Conservation (phyloP, 2,888 invertebrate genomes). For the Idaea aversata region DNA sequence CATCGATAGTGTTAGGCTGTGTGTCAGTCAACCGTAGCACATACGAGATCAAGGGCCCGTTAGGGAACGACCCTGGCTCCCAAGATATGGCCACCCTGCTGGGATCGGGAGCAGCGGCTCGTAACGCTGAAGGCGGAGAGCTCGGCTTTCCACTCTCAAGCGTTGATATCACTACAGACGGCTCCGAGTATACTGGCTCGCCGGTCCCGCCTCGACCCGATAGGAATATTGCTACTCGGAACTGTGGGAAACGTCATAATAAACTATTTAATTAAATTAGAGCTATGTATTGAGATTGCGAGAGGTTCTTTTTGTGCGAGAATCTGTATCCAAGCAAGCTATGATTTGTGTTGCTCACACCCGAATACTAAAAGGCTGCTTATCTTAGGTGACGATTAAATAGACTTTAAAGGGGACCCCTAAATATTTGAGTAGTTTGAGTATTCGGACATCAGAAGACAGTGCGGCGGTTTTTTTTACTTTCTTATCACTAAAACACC, state of each 20-base stretch:
- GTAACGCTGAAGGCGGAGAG: conserved; percentile 87
- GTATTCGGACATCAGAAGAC: no score
- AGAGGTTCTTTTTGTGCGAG: no score
- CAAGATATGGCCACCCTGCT: conserved; percentile 92
- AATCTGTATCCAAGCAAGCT: no score
- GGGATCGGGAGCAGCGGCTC: conserved; percentile 89
- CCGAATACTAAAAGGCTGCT: no score
- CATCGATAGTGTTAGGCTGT: conserved; percentile 79
- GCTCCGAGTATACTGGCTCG: conserved; percentile 86
- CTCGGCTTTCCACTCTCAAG: conserved; percentile 86
- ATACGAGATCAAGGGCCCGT: conserved; percentile 93
- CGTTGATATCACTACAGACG: conserved; percentile 89
- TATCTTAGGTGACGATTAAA: no score
- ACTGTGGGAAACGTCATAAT: conserved; percentile 78
- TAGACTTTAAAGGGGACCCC: no score
- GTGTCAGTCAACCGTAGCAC: conserved; percentile 85
- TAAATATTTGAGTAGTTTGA: no score
- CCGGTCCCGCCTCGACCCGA: conserved; percentile 84
- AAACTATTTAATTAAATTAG: no score
- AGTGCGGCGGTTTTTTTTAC: no score
- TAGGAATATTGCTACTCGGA: conserved; percentile 91
- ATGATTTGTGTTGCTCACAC: no score
- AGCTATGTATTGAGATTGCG: no score
- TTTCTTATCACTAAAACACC: no score
- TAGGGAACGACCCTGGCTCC: conserved; percentile 92